Evolutionary conservation across 2,113 vertebrate species (phyloP).

Genomic region (Trogon surrucura): DNA sequence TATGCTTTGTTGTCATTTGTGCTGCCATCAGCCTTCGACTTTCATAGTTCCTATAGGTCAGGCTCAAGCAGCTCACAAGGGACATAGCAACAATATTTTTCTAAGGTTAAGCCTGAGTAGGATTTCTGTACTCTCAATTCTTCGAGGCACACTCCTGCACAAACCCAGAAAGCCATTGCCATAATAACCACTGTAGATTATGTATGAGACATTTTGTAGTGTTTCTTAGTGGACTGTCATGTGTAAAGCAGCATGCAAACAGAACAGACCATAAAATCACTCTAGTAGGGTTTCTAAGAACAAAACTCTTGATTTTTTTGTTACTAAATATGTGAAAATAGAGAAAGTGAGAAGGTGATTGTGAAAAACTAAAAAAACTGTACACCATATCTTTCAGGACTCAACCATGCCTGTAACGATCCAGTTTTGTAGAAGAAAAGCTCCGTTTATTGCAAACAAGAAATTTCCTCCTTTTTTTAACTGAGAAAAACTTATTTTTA

Average conservation of each 20-base stretch:
- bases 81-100: background rate
- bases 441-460: background rate
- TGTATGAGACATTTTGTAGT: background rate
- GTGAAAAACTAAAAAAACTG: background rate
- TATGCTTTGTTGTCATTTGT: background rate
- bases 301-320: background rate
- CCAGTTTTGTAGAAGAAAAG: background rate
- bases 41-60: background rate
- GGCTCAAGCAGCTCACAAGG: background rate
- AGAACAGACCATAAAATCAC: background rate
- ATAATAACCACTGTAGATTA: background rate
- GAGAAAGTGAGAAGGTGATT: background rate
- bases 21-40: background rate
- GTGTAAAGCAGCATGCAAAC: background rate
- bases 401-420: background rate
- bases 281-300: background rate
- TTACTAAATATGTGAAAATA: background rate
- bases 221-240: background rate
- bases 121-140: background rate
- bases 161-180: background rate
- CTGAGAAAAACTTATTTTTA: background rate
- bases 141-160: background rate
- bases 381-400: background rate
- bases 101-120: background rate
- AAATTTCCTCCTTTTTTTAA: background rate